Conservation (phyloP, 2,113 vertebrate species). For the Loxodonta africana region DNA sequence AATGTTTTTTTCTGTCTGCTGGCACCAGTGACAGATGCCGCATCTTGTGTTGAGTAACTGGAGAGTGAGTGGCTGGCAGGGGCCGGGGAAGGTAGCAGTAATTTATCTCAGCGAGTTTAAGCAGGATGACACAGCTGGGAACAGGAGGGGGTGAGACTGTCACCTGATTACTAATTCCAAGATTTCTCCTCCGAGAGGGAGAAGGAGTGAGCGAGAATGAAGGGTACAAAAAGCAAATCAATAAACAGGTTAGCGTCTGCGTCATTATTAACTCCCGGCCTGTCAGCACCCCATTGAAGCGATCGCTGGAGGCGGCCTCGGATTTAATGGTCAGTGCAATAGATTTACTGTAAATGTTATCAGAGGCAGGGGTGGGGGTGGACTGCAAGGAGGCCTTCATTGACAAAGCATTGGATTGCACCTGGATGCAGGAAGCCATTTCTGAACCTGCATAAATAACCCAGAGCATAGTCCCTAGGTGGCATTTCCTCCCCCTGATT, state of each 20-base stretch:
- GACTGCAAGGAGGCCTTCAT: constrained; percentile 71
- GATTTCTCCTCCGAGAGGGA: constrained; percentile 90
- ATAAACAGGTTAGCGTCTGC: constrained; percentile 93
- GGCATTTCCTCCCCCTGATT: constrained; percentile 63
- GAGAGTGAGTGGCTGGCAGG: constrained; percentile 90
- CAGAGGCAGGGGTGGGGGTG: constrained; percentile 82
- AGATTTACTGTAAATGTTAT: constrained; percentile 93
- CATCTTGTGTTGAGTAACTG: constrained; percentile 87
- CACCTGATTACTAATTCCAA: constrained; percentile 92
- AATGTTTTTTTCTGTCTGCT: constrained; percentile 88
- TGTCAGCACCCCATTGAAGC: constrained; percentile 91
- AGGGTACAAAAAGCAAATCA: constrained; percentile 93
- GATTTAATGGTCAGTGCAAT: constrained; percentile 92
- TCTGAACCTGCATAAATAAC: constrained; percentile 88
- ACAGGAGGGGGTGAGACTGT: constrained; percentile 87
- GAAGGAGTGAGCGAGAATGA: constrained; percentile 89
- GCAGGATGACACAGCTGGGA: constrained; percentile 90
- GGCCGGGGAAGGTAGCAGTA: constrained; percentile 87
- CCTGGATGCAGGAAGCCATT: constrained; percentile 83
- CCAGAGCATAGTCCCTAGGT: neutral
- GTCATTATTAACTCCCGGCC: constrained; percentile 91
- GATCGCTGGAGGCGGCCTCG: constrained; percentile 89
- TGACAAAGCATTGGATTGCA: constrained; percentile 87
- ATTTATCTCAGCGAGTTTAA: constrained; percentile 91
- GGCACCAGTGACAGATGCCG: constrained; percentile 90